Base-by-base conservation (phyloP, 2,797 vertebrate species). In the Podarcis lilfordi region DNA sequence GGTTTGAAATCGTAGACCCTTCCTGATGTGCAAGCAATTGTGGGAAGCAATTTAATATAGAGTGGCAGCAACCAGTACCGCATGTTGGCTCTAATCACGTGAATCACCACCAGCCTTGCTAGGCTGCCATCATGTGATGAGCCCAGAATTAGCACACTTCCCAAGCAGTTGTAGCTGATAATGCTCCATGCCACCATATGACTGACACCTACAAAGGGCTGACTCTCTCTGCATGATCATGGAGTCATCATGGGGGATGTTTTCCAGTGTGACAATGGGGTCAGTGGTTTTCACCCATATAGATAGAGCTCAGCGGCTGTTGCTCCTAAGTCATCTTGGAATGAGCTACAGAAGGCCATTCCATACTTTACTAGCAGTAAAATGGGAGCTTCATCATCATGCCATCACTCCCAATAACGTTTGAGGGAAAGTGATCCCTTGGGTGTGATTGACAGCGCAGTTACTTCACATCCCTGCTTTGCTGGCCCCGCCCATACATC, bases 31-130 rank as follows among this genome's bases (percentile, higher is more conserved):
- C 50, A 88, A 91, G 80, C 80, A 84, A 74, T 84, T 68, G 61
- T 82, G 83, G 77, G 80, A 89, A 74, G 89, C 82, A 86, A 75
- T 32, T 92, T 90, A 86, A 43, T 83, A 88, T 29, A 74, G 43
- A 32, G 25, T 35, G 10, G 37, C 5, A 69, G 29, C 1, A 5
- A 45, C 43, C 21, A 29, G 23, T 29, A 37, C 23, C 21, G 40
- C 2, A 6, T 64, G 4, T 8, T 37, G 19, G 45, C 15, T 77
- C 15, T 43, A 45, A 76, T 66, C 19, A 27, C 2, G 27, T 13
- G 5, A 25, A 11, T 29, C 43, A 15, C 43, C n/a, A 69, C 21
- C 37, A 66, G 11, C 11, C 71, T 69, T 77, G 2, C 3, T 50
- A 68, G 64, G 15, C 6, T 55, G 21, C 25, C 35, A n/a, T 19